Evolutionary conservation across 1,140 invertebrate species (phyloP), one percentile per base, ranked within the genome.

Genomic region (Drosophila sucinea): DNA sequence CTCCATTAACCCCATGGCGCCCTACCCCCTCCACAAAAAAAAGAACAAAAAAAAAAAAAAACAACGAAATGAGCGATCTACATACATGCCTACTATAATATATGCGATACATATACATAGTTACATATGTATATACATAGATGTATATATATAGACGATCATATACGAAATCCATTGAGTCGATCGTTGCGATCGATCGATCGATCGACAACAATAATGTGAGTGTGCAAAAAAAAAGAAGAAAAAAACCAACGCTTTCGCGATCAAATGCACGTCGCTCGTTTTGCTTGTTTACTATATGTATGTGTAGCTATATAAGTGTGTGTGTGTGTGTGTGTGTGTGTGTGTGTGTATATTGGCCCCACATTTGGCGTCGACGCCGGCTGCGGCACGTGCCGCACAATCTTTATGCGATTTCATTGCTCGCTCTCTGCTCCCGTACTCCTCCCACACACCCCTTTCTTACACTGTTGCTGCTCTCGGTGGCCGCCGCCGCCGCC

Each of bases 211-310:
- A 35, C 4, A 35, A 35, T 35, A 63, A 63, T 27, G 57, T 27
- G 44, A 51, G 58, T 44, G 61, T 66, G 70, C 32, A 69, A 54
- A 73, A 38, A 38, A 11, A 2, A 38, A 38, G 11, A 8, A 11
- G 1, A 38, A 38, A 38, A 38, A 38, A 38, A 51, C 2, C 44
- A 51, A 67, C 64, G 82, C 57, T 69, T 82, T 77, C 83, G 83
- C 83, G 83, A 86, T 77, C 83, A 77, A 79, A 67, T 87, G 83
- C 83, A 86, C 83, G 83, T 86, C 83, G 83, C 56, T 70, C 63
- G 29, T 47, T 66, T 35, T 27, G 60, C 30, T 70, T 25, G 44
- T 27, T 51, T 41, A 41, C 40, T 41, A 41, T n/a, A 41, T 10
- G 44, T 51, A 5, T 27, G 2, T 47, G 17, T 17, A 1, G 6